These are phyloP conservation scores for Calcarius lapponicus DNA, from an alignment of 2,797 vertebrate genomes.

Conservation along the genomic window DNA sequence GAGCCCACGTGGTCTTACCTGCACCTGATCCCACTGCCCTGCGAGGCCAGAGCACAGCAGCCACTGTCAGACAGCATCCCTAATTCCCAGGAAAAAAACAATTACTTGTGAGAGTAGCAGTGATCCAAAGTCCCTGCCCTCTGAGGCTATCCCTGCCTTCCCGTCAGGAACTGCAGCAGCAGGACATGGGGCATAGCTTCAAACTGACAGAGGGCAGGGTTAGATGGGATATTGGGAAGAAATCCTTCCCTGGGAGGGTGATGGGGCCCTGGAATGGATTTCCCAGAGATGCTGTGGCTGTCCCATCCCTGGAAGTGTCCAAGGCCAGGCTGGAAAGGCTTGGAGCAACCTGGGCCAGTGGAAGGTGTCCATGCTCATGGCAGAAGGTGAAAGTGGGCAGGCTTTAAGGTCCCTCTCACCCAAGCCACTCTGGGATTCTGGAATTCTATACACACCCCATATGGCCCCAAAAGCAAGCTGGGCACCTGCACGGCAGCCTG, in stretches of 20 bases:
- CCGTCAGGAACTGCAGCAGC: neutral
- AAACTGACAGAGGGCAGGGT: neutral
- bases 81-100: neutral
- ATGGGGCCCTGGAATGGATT: neutral
- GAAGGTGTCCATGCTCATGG: accelerated
- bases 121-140: accelerated
- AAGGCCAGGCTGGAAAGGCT: neutral
- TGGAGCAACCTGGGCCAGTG: neutral
- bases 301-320: neutral
- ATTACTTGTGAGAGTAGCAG: neutral
- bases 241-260: neutral
- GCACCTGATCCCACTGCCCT: accelerated
- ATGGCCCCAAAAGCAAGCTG: neutral
- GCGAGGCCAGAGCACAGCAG: neutral
- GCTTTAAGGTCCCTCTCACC: neutral
- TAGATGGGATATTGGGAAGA: neutral
- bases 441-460: neutral
- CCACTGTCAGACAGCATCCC: accelerated
- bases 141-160: neutral
- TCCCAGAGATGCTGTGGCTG: neutral
- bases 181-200: neutral
- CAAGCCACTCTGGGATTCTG: neutral
- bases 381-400: neutral
- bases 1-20: neutral
- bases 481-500: neutral